These are phyloP conservation scores for Ciconia nigra DNA, from an alignment of 2,797 vertebrate genomes.

Conservation along the genomic window DNA sequence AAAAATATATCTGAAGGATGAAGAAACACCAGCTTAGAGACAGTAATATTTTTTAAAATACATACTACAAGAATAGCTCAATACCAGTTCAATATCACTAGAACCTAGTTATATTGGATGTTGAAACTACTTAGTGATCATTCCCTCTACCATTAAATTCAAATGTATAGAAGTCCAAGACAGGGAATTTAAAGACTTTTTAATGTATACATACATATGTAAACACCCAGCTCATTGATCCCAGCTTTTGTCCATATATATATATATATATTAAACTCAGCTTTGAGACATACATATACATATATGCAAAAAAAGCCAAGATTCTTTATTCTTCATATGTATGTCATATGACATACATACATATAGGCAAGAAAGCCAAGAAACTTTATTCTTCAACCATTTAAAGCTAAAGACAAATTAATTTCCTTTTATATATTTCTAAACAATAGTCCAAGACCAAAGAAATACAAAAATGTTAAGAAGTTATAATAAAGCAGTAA, in stretches of 20 bases:
- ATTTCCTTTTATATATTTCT: not conserved
- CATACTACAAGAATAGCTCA: not conserved
- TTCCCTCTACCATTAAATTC: not conserved
- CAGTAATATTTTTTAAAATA: not conserved
- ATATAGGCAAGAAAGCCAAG: not conserved
- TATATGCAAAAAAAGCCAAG: not conserved
- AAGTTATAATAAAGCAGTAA: not conserved
- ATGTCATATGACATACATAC: too few species aligned
- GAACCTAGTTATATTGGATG: not conserved
- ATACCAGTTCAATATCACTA: not conserved
- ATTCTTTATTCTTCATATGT: not conserved
- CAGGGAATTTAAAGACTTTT: not conserved
- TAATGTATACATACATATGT: not conserved
- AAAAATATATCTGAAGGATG: not conserved
- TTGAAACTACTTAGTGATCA: not conserved
- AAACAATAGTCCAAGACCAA: not conserved
- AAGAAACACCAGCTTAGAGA: not conserved
- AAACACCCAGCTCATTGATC: not conserved
- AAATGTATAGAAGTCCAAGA: not conserved
- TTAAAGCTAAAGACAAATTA: not conserved
- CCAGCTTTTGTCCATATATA: not conserved
- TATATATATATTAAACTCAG: not conserved
- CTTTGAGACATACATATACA: not conserved
- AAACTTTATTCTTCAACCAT: not conserved
- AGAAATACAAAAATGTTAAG: not conserved